Percentiles rank a stretch among this genome's conserved stretches.
phyloP scores from a whole-genome alignment of 2,797 vertebrate genomes.

The Peromyscus attwateri region DNA sequence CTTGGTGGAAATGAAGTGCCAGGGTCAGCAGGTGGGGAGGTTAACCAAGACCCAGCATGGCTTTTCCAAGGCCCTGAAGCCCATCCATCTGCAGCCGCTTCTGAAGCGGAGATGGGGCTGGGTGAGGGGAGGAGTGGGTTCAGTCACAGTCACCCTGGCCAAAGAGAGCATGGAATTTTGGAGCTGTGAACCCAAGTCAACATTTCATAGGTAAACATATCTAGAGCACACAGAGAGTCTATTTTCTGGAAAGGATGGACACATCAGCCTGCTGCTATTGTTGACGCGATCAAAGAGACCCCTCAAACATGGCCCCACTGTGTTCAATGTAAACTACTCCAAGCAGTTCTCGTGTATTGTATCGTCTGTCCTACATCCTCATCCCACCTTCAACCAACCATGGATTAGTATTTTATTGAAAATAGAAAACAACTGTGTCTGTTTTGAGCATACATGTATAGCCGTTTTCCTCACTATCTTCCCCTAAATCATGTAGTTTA shows the following conservation, averaged over 20 bases:
- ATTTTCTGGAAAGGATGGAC: background rate
- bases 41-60: background rate
- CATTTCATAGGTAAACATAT: background rate
- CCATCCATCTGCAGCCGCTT: background rate
- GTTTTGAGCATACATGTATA: background rate
- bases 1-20: background rate
- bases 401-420: background rate
- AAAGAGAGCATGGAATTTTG: background rate
- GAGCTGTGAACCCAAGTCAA: background rate
- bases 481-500: background rate
- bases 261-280: background rate
- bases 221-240: background rate
- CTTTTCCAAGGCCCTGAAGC: background rate
- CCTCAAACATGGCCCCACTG: background rate
- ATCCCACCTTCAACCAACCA: background rate
- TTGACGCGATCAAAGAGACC: conserved; percentile 4
- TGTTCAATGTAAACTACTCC: background rate
- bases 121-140: no score
- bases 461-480: background rate
- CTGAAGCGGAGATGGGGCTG: background rate
- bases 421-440: background rate
- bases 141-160: fast-evolving
- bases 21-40: background rate
- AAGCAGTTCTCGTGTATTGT: fast-evolving
- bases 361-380: background rate